Base-by-base conservation (phyloP, 92 coral and sea anemone species). In the Actinernus sp. region DNA sequence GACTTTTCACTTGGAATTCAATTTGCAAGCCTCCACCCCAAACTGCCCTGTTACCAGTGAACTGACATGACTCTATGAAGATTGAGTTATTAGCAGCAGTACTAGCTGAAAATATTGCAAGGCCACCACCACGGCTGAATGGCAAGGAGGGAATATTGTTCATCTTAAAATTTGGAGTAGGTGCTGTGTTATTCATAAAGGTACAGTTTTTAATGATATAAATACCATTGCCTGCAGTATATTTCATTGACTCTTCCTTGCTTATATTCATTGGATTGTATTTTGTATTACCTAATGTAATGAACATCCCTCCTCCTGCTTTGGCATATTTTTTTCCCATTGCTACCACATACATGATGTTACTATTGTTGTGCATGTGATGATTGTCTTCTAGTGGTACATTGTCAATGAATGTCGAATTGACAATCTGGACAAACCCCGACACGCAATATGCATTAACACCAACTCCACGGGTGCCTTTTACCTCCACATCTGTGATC, bases 21-120 rank as follows among this genome's bases (percentile, higher is more conserved):
- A 79, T 82, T 20, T 69, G 82, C 49, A 86, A 50, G 1, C 97
- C 98, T 0, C 98, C 98, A 10, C 98, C 98, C 89, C 92, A 90
- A 1, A 63, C 78, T 0, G 98, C 98, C 27, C 69, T 67, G 61
- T 93, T 93, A 28, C 55, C 68, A 58, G 43, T 49, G 57, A 93
- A 90, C 18, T 28, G 26, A 65, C 81, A 85, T 14, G 91, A 86
- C 13, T 65, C 71, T 46, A 93, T 76, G 16, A 58, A 29, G 40
- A 93, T 48, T 4, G 40, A 47, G 31, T 78, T 84, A 61, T 71
- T 66, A n/a, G 84, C 64, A 3, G 92, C 78, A 2, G 65, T 29
- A 10, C 98, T 97, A 32, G 52, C 46, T n/a, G 84, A 49, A 55
- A 53, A 70, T 13, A 93, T 32, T 0, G 90, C 90, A 9, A 93